Evolutionary conservation across 2,113 vertebrate genomes (phyloP).

Genomic region (Clupea harengus): DNA sequence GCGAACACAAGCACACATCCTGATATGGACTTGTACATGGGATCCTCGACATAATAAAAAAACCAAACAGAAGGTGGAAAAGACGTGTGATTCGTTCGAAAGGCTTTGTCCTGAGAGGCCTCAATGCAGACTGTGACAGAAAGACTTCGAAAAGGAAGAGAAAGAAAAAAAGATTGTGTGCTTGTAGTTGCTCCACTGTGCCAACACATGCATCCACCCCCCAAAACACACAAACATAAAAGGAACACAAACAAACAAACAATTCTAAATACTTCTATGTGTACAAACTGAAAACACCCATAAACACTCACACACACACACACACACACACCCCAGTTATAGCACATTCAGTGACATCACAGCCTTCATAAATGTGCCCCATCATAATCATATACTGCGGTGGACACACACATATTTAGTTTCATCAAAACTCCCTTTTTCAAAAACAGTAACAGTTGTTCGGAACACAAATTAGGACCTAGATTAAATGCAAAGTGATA

Average conservation of each 20-base stretch:
- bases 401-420: not conserved
- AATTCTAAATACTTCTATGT: not conserved
- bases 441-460: not conserved
- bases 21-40: constrained; percentile 1
- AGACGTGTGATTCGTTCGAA: not conserved
- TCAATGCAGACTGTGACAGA: constrained; percentile 15
- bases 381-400: not conserved
- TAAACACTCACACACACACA: not conserved
- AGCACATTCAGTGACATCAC: not conserved
- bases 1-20: not conserved
- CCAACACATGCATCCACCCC: not conserved
- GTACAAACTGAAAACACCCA: not conserved
- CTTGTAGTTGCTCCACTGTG: not conserved
- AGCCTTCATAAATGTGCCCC: not conserved
- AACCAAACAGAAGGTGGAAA: not conserved
- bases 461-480: not conserved
- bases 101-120: constrained; percentile 1
- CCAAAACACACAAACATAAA: not conserved
- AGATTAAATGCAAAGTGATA: not conserved
- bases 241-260: not conserved
- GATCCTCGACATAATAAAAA: not conserved
- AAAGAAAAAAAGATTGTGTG: not conserved
- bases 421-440: not conserved
- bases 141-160: not conserved
- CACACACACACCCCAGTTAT: not conserved